A percentile compares a stretch with the other conserved stretches of the same genome.
phyloP scores from a whole-genome alignment of 2,888 invertebrate genomes.

The Cantharis flavilabris region DNA sequence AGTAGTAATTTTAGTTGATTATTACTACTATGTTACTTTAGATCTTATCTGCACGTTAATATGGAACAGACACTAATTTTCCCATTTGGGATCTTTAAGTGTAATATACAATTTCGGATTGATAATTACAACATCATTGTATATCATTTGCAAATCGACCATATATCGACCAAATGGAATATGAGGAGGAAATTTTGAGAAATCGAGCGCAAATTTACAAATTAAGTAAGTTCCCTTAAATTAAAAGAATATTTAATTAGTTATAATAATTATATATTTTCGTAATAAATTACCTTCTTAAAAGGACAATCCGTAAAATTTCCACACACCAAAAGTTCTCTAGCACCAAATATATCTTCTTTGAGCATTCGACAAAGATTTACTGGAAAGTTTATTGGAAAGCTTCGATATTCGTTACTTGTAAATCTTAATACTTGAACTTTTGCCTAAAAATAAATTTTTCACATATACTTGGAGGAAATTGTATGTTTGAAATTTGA shows the following conservation, averaged over 20 bases:
- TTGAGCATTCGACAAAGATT: background rate
- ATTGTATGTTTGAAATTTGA: too few relatives aligned
- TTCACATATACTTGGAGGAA: too few relatives aligned
- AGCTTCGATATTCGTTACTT: background rate
- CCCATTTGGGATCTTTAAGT: background rate
- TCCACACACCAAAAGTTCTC: background rate
- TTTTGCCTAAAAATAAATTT: background rate
- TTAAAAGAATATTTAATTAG: background rate
- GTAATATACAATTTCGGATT: background rate
- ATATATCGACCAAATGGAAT: background rate
- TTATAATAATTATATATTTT: background rate
- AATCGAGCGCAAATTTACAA: background rate
- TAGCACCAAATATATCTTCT: background rate
- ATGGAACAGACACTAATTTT: background rate
- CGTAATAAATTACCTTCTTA: background rate
- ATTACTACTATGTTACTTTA: too few relatives aligned
- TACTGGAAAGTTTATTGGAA: background rate
- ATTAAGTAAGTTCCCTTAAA: background rate
- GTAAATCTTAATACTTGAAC: background rate
- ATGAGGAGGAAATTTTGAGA: background rate
- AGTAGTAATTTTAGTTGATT: too few relatives aligned
- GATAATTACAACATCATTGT: background rate
- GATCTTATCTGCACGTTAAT: too few relatives aligned
- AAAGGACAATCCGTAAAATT: background rate
- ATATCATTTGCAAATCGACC: background rate